Base-by-base conservation (phyloP, 2,888 invertebrate species). In the Suillia variegata region DNA sequence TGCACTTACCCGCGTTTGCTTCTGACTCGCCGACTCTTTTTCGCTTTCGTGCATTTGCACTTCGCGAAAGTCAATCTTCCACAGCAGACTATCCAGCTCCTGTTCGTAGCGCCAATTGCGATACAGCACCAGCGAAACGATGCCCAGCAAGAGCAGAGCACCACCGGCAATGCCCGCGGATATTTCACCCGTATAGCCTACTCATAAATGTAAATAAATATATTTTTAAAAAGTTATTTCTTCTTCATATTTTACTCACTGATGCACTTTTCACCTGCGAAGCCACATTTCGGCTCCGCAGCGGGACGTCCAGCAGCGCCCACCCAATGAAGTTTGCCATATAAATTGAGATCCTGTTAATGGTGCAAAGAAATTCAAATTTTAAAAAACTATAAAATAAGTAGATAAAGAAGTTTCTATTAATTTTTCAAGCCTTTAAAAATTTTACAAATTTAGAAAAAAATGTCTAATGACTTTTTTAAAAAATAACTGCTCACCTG, bases 31-130 rank as follows among this genome's bases (percentile, higher is more conserved):
- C 38, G 83, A 77, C 61, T 85, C 85, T 59, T 83, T 83, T 66
- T 85, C 85, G 65, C 70, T 80, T 59, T 88, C 88, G 69, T 86
- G 87, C 68, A 92, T 85, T 75, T 93, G 89, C 51, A 96, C 90
- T 72, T 96, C 96, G 63, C 90, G 88, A 83, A 90, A 95, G 83
- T 96, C 96, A 59, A 96, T 91, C 83, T 96, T 95, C 96, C 96
- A 96, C 38, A 96, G 85, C 38, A 96, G 83, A 57, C 94, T 94
- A 78, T 96, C 96, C 66, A 96, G 84, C 75, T 96, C 96, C 75
- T 96, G 95, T 77, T 96, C 96, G 80, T 96, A 95, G 38, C 89
- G 88, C 95, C 95, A 96, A 80, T 96, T 96, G 61, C 96, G 88
- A 83, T 91, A 93, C 12, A 93, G 84, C 0, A 94, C 87, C 58